Evolutionary conservation across 2,888 invertebrate species (phyloP).

Genomic region (Sclerodermus sp.): DNA sequence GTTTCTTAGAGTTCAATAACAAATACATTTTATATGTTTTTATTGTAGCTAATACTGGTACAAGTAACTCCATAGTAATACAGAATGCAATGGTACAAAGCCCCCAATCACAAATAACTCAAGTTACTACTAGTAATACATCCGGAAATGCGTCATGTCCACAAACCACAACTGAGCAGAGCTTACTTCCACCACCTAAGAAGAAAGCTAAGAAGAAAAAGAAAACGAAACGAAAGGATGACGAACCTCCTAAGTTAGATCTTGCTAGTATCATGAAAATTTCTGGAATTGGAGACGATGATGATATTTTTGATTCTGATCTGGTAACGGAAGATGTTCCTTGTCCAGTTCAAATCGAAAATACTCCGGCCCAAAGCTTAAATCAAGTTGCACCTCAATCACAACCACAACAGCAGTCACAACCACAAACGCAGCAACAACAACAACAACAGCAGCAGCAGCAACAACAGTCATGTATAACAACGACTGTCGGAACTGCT

Average conservation of each 20-base stretch:
- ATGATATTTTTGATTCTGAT: constrained; percentile 61
- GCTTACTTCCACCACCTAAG: constrained; percentile 57
- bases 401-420: constrained; percentile 23
- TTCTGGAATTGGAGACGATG: constrained; percentile 72
- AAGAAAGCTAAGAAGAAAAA: constrained; percentile 63
- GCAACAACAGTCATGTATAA: constrained; percentile 21
- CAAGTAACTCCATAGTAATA: constrained; percentile 51
- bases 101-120: constrained; percentile 50
- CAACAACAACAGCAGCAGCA: constrained; percentile 26
- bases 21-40: too few relatives aligned
- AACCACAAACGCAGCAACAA: constrained; percentile 29
- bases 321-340: constrained; percentile 41
- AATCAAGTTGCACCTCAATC: constrained; percentile 23
- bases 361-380: constrained; percentile 33
- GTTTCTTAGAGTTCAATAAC: too few relatives aligned
- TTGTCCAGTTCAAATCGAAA: constrained; percentile 34
- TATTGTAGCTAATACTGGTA: constrained; percentile 45
- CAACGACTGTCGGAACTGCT: constrained; percentile 25
- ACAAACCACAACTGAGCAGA: constrained; percentile 52
- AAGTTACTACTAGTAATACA: constrained; percentile 37
- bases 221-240: constrained; percentile 60
- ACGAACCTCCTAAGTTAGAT: constrained; percentile 63
- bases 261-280: constrained; percentile 75
- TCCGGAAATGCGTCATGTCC: constrained; percentile 34
- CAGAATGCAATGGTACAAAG: constrained; percentile 56